Evolutionary conservation across 1,140 invertebrate genomes (phyloP).

Genomic region (Euborellia annulipes): DNA sequence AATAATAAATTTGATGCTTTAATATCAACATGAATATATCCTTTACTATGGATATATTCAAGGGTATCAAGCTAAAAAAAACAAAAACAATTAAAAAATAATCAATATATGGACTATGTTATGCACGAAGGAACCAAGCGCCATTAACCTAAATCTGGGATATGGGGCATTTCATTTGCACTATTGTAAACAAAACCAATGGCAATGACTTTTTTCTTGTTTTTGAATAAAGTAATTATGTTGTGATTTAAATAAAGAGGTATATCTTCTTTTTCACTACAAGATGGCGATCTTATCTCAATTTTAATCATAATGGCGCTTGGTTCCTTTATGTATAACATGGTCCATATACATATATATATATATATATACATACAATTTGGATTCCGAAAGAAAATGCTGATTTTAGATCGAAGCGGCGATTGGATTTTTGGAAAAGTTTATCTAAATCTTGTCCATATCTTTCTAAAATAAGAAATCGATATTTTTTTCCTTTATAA

Average conservation of each 20-base stretch:
- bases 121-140: neutral
- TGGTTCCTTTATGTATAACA: neutral
- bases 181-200: neutral
- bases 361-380: slow-evolving; percentile 39
- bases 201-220: neutral
- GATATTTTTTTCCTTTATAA: slow-evolving; percentile 50
- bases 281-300: neutral
- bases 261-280: neutral
- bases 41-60: slow-evolving; percentile 77
- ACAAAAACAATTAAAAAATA: neutral
- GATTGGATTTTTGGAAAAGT: slow-evolving; percentile 47
- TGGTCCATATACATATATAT: neutral
- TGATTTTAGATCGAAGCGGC: slow-evolving; percentile 55
- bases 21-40: slow-evolving; percentile 86
- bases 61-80: slow-evolving; percentile 53
- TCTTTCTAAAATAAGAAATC: slow-evolving; percentile 82
- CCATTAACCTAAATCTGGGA: neutral
- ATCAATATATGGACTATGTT: neutral
- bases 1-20: slow-evolving; percentile 80
- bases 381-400: slow-evolving; percentile 65
- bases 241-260: neutral
- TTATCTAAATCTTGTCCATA: slow-evolving; percentile 81
- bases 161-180: neutral
- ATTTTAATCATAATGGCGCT: neutral
- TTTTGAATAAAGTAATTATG: neutral